Conservation (phyloP, 2,113 vertebrate genomes). For the Theristicus caerulescens region DNA sequence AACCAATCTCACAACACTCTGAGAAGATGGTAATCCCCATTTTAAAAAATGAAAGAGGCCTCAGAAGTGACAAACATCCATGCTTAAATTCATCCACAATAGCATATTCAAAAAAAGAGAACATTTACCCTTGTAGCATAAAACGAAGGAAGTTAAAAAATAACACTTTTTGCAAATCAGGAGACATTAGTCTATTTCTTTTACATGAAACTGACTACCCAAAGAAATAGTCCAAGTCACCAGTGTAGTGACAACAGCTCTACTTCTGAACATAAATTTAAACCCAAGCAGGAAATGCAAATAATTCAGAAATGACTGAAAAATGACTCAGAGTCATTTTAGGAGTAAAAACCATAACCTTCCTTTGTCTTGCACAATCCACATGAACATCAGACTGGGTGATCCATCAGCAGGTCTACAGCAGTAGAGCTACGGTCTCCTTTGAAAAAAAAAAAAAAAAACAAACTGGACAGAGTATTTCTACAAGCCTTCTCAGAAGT, state of each 20-base stretch:
- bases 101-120: background rate
- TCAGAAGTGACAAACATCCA: background rate
- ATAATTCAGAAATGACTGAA: background rate
- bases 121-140: background rate
- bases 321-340: background rate
- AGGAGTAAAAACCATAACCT: background rate
- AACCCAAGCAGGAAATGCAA: background rate
- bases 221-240: background rate
- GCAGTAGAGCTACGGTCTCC: background rate
- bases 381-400: background rate
- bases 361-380: background rate
- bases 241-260: background rate
- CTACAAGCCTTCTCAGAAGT: background rate
- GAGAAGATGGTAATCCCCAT: background rate
- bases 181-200: background rate
- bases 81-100: background rate
- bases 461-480: background rate
- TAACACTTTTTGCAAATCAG: background rate
- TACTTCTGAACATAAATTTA: background rate
- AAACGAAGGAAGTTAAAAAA: background rate
- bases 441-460: background rate
- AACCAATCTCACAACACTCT: background rate
- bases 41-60: background rate
- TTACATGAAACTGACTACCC: background rate
- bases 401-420: background rate